Evolutionary conservation across 2,797 vertebrate species (phyloP).

Genomic region (Enteromius radiatus): DNA sequence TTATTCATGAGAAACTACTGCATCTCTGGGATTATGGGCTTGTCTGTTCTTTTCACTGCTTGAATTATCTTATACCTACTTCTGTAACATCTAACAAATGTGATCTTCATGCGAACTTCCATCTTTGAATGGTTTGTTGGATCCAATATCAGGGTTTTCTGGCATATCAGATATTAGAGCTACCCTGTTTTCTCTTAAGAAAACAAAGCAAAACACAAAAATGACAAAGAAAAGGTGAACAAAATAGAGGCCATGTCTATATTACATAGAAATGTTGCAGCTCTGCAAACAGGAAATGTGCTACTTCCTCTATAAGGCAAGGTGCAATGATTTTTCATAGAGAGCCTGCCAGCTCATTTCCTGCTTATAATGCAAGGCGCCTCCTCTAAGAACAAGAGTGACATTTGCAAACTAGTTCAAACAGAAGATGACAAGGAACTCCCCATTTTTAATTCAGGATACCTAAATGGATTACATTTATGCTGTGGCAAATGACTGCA

Average conservation of each 20-base stretch:
- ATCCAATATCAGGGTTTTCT: background rate
- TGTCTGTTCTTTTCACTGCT: conserved; percentile 16
- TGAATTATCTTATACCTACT: conserved; percentile 17
- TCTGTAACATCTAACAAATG: conserved; percentile 23
- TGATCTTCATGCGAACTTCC: background rate
- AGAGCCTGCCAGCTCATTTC: conserved; percentile 47
- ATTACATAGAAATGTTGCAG: conserved; percentile 19
- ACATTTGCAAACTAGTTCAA: conserved; percentile 53
- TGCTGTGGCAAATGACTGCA: background rate
- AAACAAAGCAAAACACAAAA: conserved; percentile 3
- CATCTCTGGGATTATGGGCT: conserved; percentile 34
- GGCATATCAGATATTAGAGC: background rate
- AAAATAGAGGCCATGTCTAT: background rate
- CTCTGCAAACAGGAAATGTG: conserved; percentile 58
- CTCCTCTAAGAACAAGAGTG: conserved; percentile 48
- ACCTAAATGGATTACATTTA: conserved; percentile 4
- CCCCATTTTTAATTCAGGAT: conserved; percentile 14
- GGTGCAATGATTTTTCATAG: conserved; percentile 44
- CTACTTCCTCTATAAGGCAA: conserved; percentile 52
- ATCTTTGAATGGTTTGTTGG: background rate
- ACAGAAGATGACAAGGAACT: background rate
- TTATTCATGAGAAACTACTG: conserved; percentile 17
- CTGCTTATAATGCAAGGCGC: conserved; percentile 43
- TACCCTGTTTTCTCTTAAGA: background rate
- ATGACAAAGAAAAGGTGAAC: background rate